Evolutionary conservation across 53 echinoderm and acorn worm genomes (phyloP), one percentile per base, ranked within the genome.

Genomic region (Apostichopus leukothele): DNA sequence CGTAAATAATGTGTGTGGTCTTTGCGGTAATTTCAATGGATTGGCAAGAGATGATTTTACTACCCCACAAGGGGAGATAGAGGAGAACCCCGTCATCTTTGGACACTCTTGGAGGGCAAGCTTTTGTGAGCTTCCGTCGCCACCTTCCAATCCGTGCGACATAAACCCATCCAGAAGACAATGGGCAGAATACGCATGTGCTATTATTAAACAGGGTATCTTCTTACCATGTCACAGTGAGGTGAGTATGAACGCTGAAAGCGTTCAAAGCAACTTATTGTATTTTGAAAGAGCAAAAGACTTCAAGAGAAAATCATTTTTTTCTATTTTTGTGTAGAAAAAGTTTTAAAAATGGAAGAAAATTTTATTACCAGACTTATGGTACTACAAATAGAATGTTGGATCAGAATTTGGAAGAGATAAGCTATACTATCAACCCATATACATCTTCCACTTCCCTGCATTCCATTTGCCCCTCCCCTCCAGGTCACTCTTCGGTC

Each of bases 21-120:
- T 95, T 75, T 97, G 97, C 60, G 97, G 95, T 39, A 91, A 94
- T 71, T 97, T 92, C 73, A 89, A 97, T 60, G 90, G 87, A 50
- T 90, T 90, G 27, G 88, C 81, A 9, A 79, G 80, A 8, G 83
- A 97, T 21, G 97, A 97, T 66, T 89, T 94, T 25, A 81, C 75
- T 12, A 90, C 92, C 18, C 76, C 91, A 9, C 80, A 88, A 21
- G 94, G 95, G 0, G 90, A 95, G 63, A 3, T 90, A 26, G 92
- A 91, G 52, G 91, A 88, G 1, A 81, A 90, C 1, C 73, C 86
- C 3, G 51, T 78, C 20, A 50, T 68, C 16, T 95, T 95, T 50
- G 95, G 91, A 1, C 90, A 94, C 50, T 92, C 95, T 57, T 96
- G 96, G 96, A 93, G 87, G 63, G 74, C 51, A 1, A 52, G 51